Evolutionary conservation across 2,888 invertebrate species (phyloP).

Genomic region (Gymnosoma rotundatum): DNA sequence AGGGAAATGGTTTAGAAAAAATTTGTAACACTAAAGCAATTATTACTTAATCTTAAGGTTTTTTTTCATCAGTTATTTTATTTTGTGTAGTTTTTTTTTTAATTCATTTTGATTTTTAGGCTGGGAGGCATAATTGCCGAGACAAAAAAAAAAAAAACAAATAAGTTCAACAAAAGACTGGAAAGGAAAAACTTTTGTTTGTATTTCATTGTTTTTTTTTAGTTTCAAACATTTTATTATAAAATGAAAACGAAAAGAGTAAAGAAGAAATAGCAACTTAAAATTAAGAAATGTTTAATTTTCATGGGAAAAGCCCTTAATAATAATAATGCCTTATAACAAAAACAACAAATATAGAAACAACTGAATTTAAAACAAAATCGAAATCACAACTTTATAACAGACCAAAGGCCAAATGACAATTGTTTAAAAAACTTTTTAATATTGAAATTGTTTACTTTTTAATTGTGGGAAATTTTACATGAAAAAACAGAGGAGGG

Average conservation of each 20-base stretch:
- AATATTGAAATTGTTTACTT: slow-evolving; percentile 1
- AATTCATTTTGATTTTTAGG: slow-evolving; percentile 23
- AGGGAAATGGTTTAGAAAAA: slow-evolving; percentile 8
- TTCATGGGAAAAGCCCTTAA: slow-evolving; percentile 70
- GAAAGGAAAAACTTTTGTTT: slow-evolving; percentile 50
- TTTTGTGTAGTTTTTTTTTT: slow-evolving; percentile 29
- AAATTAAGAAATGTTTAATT: slow-evolving; percentile 67
- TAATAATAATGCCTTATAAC: slow-evolving; percentile 55
- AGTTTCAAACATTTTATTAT: not conserved
- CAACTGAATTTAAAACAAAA: slow-evolving; percentile 46
- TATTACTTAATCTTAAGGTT: slow-evolving; percentile 65
- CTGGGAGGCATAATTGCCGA: slow-evolving; percentile 34
- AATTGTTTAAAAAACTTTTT: slow-evolving; percentile 34
- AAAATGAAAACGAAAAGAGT: not conserved
- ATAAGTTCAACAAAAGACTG: slow-evolving; percentile 44
- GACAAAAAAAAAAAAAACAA: not conserved
- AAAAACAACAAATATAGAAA: slow-evolving; percentile 16
- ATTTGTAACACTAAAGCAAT: slow-evolving; percentile 58
- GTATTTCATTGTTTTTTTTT: not conserved
- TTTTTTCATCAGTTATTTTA: not conserved
- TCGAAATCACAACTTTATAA: slow-evolving; percentile 27
- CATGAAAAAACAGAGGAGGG: not conserved
- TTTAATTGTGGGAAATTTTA: slow-evolving; percentile 42
- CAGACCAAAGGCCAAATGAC: slow-evolving; percentile 60
- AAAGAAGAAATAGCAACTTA: slow-evolving; percentile 34